A percentile compares a stretch with the other conserved stretches of the same genome.
phyloP scores from a whole-genome alignment of 2,113 vertebrate species.

The Casuarius casuarius region DNA sequence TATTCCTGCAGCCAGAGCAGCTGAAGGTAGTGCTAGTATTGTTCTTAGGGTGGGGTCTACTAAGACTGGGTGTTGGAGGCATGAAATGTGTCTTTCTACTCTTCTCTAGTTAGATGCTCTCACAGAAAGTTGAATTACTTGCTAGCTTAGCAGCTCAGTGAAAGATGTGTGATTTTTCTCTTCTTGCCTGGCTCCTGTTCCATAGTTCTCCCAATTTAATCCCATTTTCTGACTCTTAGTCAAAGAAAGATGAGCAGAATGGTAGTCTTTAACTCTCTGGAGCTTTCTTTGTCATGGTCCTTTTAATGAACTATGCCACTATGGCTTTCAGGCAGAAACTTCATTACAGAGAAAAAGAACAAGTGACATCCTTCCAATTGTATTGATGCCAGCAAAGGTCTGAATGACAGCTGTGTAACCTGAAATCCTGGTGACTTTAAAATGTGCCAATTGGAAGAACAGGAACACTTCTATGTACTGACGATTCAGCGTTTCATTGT shows the following conservation, averaged over 20 bases:
- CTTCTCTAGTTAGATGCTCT: background rate
- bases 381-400: background rate
- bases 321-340: background rate
- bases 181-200: background rate
- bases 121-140: background rate
- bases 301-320: background rate
- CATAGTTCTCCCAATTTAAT: background rate
- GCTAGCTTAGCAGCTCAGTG: background rate
- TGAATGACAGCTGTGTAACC: background rate
- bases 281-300: background rate
- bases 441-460: rapidly evolving
- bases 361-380: rapidly evolving
- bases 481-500: rapidly evolving
- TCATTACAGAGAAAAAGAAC: rapidly evolving
- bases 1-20: background rate
- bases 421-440: background rate
- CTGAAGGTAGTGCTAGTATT: background rate
- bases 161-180: background rate
- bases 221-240: rapidly evolving
- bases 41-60: background rate
- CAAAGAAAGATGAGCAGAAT: background rate
- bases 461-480: rapidly evolving
- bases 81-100: background rate
- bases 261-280: background rate
- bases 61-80: background rate